These are phyloP conservation scores for Perdita meconis DNA, from an alignment of 2,888 invertebrate genomes.

Conservation along the genomic window DNA sequence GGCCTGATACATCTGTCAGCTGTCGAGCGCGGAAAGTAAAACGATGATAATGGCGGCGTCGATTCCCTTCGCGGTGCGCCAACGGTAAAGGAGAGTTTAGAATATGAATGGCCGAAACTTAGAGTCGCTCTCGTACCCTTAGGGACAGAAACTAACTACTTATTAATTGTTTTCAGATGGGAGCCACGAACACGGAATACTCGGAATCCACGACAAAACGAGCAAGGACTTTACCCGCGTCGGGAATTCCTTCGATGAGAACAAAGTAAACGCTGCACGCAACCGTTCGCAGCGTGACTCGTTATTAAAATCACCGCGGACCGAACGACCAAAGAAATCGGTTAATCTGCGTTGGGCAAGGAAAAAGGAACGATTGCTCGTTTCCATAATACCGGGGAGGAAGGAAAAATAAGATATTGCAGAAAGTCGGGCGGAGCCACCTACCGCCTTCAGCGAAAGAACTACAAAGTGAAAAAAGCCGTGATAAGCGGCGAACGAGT, in stretches of 20 bases:
- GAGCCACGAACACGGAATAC: too few relatives aligned
- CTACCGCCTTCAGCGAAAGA: slow-evolving; percentile 42
- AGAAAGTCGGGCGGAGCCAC: slow-evolving; percentile 8
- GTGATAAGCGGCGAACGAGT: slow-evolving; percentile 52
- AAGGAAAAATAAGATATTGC: slow-evolving; percentile 38
- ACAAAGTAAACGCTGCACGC: not conserved
- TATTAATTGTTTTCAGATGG: too few relatives aligned
- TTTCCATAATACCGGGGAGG: slow-evolving; percentile 22
- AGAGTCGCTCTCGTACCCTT: too few relatives aligned
- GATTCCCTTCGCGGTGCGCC: too few relatives aligned
- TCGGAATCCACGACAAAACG: too few relatives aligned
- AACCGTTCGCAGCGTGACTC: not conserved
- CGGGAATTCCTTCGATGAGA: not conserved
- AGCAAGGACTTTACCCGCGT: too few relatives aligned
- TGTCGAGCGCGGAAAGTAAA: too few relatives aligned
- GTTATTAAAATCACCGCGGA: not conserved
- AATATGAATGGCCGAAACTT: too few relatives aligned
- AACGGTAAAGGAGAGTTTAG: too few relatives aligned
- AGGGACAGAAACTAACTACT: too few relatives aligned
- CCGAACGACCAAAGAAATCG: not conserved
- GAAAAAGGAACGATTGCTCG: not conserved
- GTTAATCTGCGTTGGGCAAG: slow-evolving; percentile 19
- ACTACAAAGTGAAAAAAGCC: slow-evolving; percentile 48
- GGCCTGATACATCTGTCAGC: too few relatives aligned
- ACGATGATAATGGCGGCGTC: too few relatives aligned